Conservation (phyloP, 2,888 invertebrate species). For the Leptopterna dolabrata region DNA sequence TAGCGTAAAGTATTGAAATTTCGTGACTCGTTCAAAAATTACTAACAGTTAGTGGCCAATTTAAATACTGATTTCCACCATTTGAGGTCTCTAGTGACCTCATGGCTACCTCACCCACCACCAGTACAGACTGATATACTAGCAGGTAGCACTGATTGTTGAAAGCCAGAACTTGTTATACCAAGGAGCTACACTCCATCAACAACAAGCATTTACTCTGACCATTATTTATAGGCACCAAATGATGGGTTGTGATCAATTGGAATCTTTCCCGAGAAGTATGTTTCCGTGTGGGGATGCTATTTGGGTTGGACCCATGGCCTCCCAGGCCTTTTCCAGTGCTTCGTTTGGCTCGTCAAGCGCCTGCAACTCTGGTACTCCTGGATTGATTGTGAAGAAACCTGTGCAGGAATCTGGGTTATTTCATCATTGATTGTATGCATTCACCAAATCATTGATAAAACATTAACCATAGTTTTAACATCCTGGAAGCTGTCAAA, state of each 20-base stretch:
- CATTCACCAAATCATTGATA: background rate
- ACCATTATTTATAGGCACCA: too few species aligned
- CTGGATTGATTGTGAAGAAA: background rate
- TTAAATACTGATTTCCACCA: too few species aligned
- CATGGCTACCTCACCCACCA: too few species aligned
- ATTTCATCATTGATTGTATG: background rate
- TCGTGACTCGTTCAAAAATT: too few species aligned
- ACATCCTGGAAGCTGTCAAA: background rate
- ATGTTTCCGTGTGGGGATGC: constrained; percentile 16
- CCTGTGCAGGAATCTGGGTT: background rate
- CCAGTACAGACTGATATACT: too few species aligned
- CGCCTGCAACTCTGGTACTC: background rate
- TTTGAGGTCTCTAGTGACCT: too few species aligned
- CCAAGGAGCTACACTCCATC: too few species aligned
- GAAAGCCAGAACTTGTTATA: too few species aligned
- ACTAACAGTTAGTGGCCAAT: too few species aligned
- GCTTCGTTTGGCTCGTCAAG: background rate
- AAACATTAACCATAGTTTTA: background rate
- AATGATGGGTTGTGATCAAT: background rate
- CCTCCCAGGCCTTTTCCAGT: constrained; percentile 5
- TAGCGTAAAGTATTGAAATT: too few species aligned
- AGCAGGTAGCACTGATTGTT: too few species aligned
- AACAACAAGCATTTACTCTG: too few species aligned
- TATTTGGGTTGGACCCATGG: background rate
- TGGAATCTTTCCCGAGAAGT: background rate